phyloP scores from a whole-genome alignment of 1,140 invertebrate species.

The Meloidogyne chitwoodi region DNA sequence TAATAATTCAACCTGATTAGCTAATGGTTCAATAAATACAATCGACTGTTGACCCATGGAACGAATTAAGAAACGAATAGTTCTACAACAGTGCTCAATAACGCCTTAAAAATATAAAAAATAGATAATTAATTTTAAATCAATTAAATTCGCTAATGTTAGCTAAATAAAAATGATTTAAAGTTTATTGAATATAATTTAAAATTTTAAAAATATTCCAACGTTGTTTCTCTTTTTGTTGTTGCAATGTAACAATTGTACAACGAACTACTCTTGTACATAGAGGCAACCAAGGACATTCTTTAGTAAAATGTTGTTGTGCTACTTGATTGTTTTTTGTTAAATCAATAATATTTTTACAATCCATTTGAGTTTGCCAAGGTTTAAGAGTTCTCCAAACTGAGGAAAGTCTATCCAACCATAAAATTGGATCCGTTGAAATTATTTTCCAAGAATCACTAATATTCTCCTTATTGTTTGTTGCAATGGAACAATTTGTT shows the following conservation, averaged over 20 bases:
- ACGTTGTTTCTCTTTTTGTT: slow-evolving; percentile 7
- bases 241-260: slow-evolving; percentile 5
- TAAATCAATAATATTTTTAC: slow-evolving; percentile 10
- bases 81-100: slow-evolving; percentile 85
- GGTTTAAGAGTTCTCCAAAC: slow-evolving; percentile 68
- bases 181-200: background rate
- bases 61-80: slow-evolving; percentile 80
- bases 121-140: background rate
- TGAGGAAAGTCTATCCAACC: slow-evolving; percentile 83
- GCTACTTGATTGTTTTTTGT: background rate
- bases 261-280: slow-evolving; percentile 1
- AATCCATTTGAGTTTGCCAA: slow-evolving; percentile 46
- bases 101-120: slow-evolving; percentile 69
- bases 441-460: slow-evolving; percentile 60
- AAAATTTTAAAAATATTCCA: background rate
- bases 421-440: slow-evolving; percentile 77
- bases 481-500: background rate
- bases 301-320: slow-evolving; percentile 70
- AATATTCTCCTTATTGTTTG: slow-evolving; percentile 35
- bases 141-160: no score
- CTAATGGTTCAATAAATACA: slow-evolving; percentile 74
- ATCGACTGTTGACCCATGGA: slow-evolving; percentile 76
- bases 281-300: slow-evolving; percentile 65
- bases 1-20: slow-evolving; percentile 69
- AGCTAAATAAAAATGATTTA: background rate